Evolutionary conservation across 2,113 vertebrate genomes (phyloP), one percentile per base, ranked within the genome.

Genomic region (Callopanchax toddi): DNA sequence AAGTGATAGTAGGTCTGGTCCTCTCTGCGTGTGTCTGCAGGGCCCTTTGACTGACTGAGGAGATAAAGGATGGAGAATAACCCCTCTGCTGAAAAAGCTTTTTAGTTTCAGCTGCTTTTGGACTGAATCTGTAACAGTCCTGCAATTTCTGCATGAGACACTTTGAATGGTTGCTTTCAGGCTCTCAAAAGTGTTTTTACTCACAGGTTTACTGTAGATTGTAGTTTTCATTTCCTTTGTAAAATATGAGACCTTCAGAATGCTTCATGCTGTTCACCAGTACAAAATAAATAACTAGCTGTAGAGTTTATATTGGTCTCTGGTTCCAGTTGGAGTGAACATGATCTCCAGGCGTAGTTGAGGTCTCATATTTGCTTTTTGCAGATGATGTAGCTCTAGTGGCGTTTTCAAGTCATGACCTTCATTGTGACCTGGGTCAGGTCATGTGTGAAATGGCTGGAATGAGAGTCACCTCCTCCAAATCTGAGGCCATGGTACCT

Each of bases 41-140:
- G 45, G 21, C 45, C 11, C 45, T 23, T 5, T 22, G 11, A 23
- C 11, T 21, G 20, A 22, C 45, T 48, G 20, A 23, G 12, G 45
- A 13, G 21, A 22, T 48, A 48, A 22, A 48, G 23, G 20, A 48
- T 23, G 18, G 20, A 48, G 6, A 48, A 22, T 48, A 48, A 23
- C 20, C 20, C 11, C 2, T 48, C 43, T 11, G 20, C 20, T 48
- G 12, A 48, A 22, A 48, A 23, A 5, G 20, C 12, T 23, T 23
- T 48, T 48, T 6, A 12, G n/a, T 48, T 22, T 48, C 45, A 48
- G 45, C 45, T 23, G 45, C 45, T 48, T n/a, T 48, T 22, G 45
- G 13, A 13, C 45, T 22, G 11, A 46, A 21, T 22, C 21, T 48
- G 5, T 46, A 48, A 48, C 21, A 22, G 20, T 15, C 4, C 12